These are phyloP conservation scores for Cygnus buccinator DNA, from an alignment of 2,113 vertebrate genomes.

Conservation along the genomic window DNA sequence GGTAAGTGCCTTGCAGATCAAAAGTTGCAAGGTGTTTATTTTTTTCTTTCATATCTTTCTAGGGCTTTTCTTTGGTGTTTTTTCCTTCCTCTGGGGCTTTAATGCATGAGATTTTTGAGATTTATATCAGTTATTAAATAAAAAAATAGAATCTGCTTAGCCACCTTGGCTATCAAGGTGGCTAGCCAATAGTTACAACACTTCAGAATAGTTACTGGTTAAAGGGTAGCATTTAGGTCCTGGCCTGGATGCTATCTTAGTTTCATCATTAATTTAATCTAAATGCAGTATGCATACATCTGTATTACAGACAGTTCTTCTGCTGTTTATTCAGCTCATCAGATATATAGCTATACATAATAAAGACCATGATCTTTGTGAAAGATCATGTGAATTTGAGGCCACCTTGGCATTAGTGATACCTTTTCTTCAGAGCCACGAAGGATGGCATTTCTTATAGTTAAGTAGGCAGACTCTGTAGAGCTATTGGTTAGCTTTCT, in stretches of 20 bases:
- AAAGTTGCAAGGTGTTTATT: neutral
- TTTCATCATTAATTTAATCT: neutral
- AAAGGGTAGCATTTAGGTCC: neutral
- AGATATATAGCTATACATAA: neutral
- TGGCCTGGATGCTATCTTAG: neutral
- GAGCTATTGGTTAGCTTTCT: neutral
- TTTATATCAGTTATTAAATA: neutral
- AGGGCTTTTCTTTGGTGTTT: neutral
- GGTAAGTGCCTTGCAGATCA: constrained; percentile 25
- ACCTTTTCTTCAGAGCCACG: neutral
- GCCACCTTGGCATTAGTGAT: neutral
- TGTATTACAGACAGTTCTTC: neutral
- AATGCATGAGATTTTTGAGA: neutral
- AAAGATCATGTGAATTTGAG: neutral
- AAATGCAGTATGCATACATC: neutral
- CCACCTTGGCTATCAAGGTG: neutral
- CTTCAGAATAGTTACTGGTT: neutral
- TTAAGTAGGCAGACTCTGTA: neutral
- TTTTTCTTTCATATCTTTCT: neutral
- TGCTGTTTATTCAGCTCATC: neutral
- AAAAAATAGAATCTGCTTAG: neutral
- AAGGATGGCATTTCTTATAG: neutral
- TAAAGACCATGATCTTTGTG: neutral
- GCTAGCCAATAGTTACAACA: neutral
- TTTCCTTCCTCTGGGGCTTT: neutral